Evolutionary conservation across 2,888 invertebrate species (phyloP), one percentile per base, ranked within the genome.

Genomic region (Troglohyphantes excavatus): DNA sequence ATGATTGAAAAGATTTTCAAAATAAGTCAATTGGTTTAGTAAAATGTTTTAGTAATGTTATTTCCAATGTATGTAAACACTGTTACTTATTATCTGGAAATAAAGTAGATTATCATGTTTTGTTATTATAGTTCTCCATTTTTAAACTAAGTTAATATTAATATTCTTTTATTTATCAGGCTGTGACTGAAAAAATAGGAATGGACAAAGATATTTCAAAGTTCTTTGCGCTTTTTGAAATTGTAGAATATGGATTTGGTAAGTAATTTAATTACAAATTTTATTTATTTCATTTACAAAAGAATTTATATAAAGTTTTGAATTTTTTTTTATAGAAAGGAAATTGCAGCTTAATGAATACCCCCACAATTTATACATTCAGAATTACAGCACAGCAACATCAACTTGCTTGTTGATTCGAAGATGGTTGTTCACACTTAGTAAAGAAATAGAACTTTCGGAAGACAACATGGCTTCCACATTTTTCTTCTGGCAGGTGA

Each of bases 181-280:
- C 97, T 3, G 96, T 98, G 27, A 96, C 97, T 91, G 96, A 96
- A 92, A 97, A 97, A 94, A 96, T 98, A 79, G 95, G 95, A 70
- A 95, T 99, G 93, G 96, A 96, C 86, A 95, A 96, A 91, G 96
- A 96, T 90, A 96, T 97, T 89, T 96, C 97, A 89, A 96, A 97
- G 93, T 98, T 97, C 94, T 99, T 98, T 95, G 98, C 98, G 93
- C 95, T 99, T 79, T 99, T 98, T 94, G 99, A 99, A 94, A 98
- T 98, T 92, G 97, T 99, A 82, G 99, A 99, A 93, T 97, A 98
- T 93, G 98, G 98, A 94, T 99, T 99, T 94, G 98, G 98, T 98
- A 93, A 95, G 95, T 93, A 33, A 17, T 29, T 73, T 26, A 1
- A 2, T 9, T n/a, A n/a, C n/a, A 13, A 13, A 39, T 39, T 39